These are phyloP conservation scores for Trachymyrmex cornetzi DNA, from an alignment of 1,140 invertebrate species.

Conservation along the genomic window DNA sequence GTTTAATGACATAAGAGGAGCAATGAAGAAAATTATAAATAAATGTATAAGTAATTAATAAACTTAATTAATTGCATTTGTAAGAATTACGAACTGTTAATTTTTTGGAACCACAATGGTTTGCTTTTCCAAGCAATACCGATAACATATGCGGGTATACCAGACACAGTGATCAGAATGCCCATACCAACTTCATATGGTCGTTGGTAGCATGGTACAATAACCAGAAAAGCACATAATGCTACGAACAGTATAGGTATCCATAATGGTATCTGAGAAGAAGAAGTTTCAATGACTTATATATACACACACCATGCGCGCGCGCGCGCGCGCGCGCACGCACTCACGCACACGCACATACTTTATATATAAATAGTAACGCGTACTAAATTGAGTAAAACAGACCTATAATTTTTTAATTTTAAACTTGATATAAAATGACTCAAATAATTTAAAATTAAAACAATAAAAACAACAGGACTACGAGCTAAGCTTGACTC, in stretches of 20 bases:
- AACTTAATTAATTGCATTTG: neutral
- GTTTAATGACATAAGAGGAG: neutral
- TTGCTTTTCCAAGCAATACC: slow-evolving; percentile 96
- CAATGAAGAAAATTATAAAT: neutral
- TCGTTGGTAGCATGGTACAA: slow-evolving; percentile 92
- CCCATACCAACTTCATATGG: slow-evolving; percentile 95
- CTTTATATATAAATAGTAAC: no score
- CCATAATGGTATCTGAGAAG: slow-evolving; percentile 88
- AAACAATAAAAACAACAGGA: no score
- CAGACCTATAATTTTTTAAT: no score
- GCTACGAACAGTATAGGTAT: slow-evolving; percentile 95
- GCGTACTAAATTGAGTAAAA: no score
- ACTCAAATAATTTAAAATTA: no score
- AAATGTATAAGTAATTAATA: slow-evolving; percentile 17
- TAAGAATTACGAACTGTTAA: slow-evolving; percentile 64
- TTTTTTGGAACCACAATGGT: slow-evolving; percentile 85
- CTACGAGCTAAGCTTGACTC: no score
- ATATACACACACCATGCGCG: neutral
- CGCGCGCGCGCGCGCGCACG: no score
- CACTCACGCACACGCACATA: no score
- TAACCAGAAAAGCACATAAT: slow-evolving; percentile 94
- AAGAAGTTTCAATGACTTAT: neutral
- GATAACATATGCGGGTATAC: slow-evolving; percentile 96
- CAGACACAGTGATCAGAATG: slow-evolving; percentile 93
- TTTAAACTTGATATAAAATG: no score